phyloP scores from a whole-genome alignment of 2,797 vertebrate genomes.

The Nothura maculosa region DNA sequence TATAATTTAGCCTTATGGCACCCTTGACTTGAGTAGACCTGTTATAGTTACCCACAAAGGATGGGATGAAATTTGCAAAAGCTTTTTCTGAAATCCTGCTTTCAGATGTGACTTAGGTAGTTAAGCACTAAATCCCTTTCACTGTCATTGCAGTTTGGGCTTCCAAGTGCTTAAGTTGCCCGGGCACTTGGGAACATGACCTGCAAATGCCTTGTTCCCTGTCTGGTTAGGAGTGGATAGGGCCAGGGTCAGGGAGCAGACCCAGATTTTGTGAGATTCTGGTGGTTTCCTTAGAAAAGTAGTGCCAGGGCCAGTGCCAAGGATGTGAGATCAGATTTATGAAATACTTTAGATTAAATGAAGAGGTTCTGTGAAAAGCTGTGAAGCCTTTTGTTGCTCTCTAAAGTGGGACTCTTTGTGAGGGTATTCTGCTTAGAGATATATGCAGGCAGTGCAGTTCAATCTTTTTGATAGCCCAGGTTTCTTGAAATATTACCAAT shows the following conservation, averaged over 20 bases:
- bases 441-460: not conserved
- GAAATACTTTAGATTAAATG: not conserved
- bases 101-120: not conserved
- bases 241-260: not conserved
- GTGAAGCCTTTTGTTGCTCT: not conserved
- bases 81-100: not conserved
- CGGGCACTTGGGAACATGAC: not conserved
- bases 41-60: not conserved
- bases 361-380: not conserved
- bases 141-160: not conserved
- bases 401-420: not conserved
- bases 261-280: not conserved
- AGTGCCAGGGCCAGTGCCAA: not conserved
- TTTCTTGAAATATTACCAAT: not conserved
- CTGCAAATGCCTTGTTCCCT: fast-evolving
- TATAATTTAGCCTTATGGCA: not conserved
- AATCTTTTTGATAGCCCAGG: not conserved
- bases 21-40: not conserved
- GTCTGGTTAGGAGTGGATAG: not conserved
- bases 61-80: not conserved
- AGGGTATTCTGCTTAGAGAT: not conserved
- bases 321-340: fast-evolving
- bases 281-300: not conserved
- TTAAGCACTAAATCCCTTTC: slow-evolving; percentile 3
- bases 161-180: not conserved